A percentile compares a stretch with the other conserved stretches of the same genome.
Evolutionary conservation across 1,140 invertebrate species (phyloP).

Genomic region (honey bee (Apis mellifera)): Amel_HAv3.1 CM009933.2:6282001-6282500

Average conservation of each 20-base stretch:
- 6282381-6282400: slow-evolving; percentile 3
- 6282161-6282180: background rate
- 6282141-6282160: no score
- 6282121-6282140: no score
- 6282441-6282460: slow-evolving; percentile 32
- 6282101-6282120: no score
- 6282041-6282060: no score
- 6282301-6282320: background rate
- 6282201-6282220: background rate
- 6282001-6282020: no score
- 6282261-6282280: background rate
- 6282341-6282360: slow-evolving; percentile 8
- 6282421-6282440: slow-evolving; percentile 33
- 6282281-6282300: no score
- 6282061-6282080: no score
- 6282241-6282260: background rate
- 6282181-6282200: background rate
- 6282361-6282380: background rate
- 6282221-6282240: background rate
- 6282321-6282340: slow-evolving; percentile 1
- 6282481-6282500: background rate
- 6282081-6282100: no score
- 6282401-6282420: slow-evolving; percentile 4
- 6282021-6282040: no score
- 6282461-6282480: slow-evolving; percentile 16